A percentile compares a stretch with the other conserved stretches of the same genome.
Evolutionary conservation across 2,797 vertebrate genomes (phyloP).

Genomic region (Zenarchopterus dispar): DNA sequence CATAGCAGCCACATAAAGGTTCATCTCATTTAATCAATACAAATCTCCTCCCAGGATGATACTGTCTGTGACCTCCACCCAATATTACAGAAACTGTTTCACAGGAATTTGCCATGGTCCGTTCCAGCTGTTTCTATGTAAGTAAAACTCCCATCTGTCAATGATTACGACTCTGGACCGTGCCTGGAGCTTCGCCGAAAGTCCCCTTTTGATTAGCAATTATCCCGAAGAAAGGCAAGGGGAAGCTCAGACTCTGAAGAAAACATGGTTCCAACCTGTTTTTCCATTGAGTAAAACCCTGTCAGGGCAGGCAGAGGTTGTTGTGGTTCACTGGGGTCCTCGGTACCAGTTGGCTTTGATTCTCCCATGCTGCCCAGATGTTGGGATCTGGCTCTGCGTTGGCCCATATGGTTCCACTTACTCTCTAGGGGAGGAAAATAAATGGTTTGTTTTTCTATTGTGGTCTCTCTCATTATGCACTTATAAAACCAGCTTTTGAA

Average conservation of each 20-base stretch:
- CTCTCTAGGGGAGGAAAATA: slow-evolving; percentile 77
- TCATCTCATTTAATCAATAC: slow-evolving; percentile 19
- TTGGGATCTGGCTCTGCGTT: slow-evolving; percentile 63
- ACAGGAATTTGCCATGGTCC: slow-evolving; percentile 53
- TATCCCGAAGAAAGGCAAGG: slow-evolving; percentile 61
- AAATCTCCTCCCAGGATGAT: slow-evolving; percentile 55
- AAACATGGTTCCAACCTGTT: slow-evolving; percentile 68
- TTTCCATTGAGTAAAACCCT: slow-evolving; percentile 67
- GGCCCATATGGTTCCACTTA: slow-evolving; percentile 79
- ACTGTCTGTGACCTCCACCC: slow-evolving; percentile 69
- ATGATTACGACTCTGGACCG: slow-evolving; percentile 69
- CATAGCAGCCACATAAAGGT: slow-evolving; percentile 27
- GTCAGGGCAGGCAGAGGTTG: slow-evolving; percentile 69
- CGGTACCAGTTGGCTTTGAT: slow-evolving; percentile 78
- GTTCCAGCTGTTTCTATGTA: slow-evolving; percentile 69
- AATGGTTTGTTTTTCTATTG: slow-evolving; percentile 85
- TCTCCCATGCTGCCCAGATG: slow-evolving; percentile 74
- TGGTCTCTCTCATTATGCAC: slow-evolving; percentile 80
- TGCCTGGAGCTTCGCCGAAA: slow-evolving; percentile 62
- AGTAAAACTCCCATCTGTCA: slow-evolving; percentile 74
- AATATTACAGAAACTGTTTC: slow-evolving; percentile 62
- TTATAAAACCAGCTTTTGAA: slow-evolving; percentile 83
- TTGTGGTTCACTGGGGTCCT: slow-evolving; percentile 68
- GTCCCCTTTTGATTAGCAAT: slow-evolving; percentile 82
- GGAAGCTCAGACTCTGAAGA: slow-evolving; percentile 56